Evolutionary conservation across 2,113 vertebrate genomes (phyloP).

Genomic region (Hippocampus abdominalis): DNA sequence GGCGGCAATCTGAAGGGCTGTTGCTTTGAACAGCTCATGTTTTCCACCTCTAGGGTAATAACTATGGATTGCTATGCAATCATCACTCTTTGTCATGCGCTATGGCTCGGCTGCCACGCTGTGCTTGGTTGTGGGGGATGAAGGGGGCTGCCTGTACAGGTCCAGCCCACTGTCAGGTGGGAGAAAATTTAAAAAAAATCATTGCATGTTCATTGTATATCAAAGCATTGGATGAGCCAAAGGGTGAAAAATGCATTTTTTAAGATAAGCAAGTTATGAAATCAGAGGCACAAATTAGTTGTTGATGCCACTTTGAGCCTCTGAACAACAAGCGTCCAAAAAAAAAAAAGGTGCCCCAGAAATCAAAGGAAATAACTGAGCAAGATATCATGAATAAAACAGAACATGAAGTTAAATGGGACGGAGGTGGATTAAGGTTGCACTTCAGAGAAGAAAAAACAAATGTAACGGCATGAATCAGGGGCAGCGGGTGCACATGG

Average conservation of each 20-base stretch:
- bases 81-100: slow-evolving; percentile 58
- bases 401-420: slow-evolving; percentile 43
- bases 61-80: slow-evolving; percentile 64
- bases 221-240: slow-evolving; percentile 19
- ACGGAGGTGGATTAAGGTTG: slow-evolving; percentile 37
- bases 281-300: slow-evolving; percentile 33
- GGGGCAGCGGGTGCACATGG: slow-evolving; percentile 25
- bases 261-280: slow-evolving; percentile 11
- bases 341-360: slow-evolving; percentile 55
- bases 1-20: slow-evolving; percentile 32
- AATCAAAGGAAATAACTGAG: slow-evolving; percentile 27
- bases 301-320: slow-evolving; percentile 15
- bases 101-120: slow-evolving; percentile 42
- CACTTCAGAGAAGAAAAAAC: slow-evolving; percentile 27
- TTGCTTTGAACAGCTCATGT: slow-evolving; percentile 40
- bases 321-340: slow-evolving; percentile 35
- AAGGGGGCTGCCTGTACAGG: slow-evolving; percentile 20
- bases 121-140: slow-evolving; percentile 21
- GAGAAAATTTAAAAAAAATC: slow-evolving; percentile 18
- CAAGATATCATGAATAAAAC: slow-evolving; percentile 42
- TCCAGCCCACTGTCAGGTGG: slow-evolving; percentile 13
- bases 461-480: background rate
- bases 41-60: slow-evolving; percentile 61
- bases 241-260: slow-evolving; percentile 5
- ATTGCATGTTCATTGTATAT: slow-evolving; percentile 31